These are phyloP conservation scores for Pseudachorutes palmiensis DNA, from an alignment of 1,140 invertebrate genomes.

Conservation along the genomic window DNA sequence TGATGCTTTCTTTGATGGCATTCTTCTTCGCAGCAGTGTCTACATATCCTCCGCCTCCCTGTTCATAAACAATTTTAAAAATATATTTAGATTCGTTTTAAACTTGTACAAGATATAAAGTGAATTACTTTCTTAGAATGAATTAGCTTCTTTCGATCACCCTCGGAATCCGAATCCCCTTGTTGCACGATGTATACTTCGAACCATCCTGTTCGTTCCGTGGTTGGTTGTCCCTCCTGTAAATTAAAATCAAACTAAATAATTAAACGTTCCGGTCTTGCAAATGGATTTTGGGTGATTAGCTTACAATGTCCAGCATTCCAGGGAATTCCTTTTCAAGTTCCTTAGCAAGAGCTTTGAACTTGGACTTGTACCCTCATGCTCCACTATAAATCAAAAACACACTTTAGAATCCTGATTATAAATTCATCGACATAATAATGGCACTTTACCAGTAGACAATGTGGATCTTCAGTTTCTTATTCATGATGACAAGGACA, in stretches of 20 bases:
- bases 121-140: constrained; percentile 8
- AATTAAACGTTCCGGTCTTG: neutral
- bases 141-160: neutral
- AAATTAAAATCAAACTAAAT: neutral
- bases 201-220: neutral
- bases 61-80: no score
- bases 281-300: neutral
- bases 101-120: no score
- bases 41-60: neutral
- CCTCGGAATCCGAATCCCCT: neutral
- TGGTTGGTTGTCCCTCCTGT: neutral
- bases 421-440: neutral
- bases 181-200: constrained; percentile 1
- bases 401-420: neutral
- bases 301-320: constrained; percentile 6
- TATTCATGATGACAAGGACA: neutral
- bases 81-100: no score
- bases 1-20: neutral
- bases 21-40: neutral
- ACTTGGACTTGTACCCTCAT: constrained; percentile 5
- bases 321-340: neutral
- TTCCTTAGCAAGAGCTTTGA: neutral
- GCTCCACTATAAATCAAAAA: neutral
- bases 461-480: constrained; percentile 7
- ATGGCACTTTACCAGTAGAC: constrained; percentile 12